Percentiles rank a stretch among this genome's conserved stretches.
Evolutionary conservation across 2,888 invertebrate genomes (phyloP).

Genomic region (Brachypterus glaber): DNA sequence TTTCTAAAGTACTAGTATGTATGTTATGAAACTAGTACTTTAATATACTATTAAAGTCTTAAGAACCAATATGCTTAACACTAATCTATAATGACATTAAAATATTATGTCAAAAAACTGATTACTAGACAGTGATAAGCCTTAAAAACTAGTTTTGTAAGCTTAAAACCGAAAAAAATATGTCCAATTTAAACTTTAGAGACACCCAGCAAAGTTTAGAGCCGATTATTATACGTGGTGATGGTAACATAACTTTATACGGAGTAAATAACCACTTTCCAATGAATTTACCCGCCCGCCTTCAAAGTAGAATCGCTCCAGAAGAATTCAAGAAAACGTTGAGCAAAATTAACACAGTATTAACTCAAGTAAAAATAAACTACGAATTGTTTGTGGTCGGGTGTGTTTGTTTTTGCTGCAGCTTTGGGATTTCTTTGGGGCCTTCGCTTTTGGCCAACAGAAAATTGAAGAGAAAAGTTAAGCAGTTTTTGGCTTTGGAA

Average conservation of each 20-base stretch:
- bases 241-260: constrained; percentile 27
- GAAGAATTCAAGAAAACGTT: constrained; percentile 30
- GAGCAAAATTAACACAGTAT: constrained; percentile 22
- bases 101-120: no score
- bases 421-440: constrained; percentile 26
- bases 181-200: no score
- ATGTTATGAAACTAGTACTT: no score
- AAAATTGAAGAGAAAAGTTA: constrained; percentile 21
- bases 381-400: constrained; percentile 24
- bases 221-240: constrained; percentile 24
- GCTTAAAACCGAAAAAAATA: no score
- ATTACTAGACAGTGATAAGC: no score
- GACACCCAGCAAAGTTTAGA: no score
- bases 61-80: no score
- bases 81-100: no score
- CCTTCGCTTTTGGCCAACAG: constrained; percentile 25
- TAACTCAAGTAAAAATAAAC: constrained; percentile 21
- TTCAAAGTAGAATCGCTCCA: constrained; percentile 25
- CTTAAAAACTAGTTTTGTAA: no score
- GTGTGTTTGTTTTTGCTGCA: constrained; percentile 27
- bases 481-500: constrained; percentile 23
- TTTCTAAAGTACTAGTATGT: no score
- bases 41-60: no score
- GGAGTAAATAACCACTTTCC: constrained; percentile 28
- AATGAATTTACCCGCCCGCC: constrained; percentile 23